Evolutionary conservation across 2,113 vertebrate species (phyloP).

Genomic region (Bungarus multicinctus): DNA sequence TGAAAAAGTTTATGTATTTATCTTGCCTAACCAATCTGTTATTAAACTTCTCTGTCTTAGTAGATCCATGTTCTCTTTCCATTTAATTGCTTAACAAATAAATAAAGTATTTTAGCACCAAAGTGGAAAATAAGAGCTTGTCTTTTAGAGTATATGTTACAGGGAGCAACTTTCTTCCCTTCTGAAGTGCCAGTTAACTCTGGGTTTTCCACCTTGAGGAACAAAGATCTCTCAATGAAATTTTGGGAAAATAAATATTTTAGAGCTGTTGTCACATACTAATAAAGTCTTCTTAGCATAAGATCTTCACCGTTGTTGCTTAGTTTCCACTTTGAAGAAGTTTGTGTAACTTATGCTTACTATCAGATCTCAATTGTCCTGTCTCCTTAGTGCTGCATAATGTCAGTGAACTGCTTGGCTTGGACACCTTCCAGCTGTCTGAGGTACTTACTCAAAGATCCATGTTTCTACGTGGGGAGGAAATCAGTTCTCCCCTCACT

Average conservation of each 20-base stretch:
- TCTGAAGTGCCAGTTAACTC: not conserved
- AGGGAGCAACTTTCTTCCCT: not conserved
- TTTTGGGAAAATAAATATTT: not conserved
- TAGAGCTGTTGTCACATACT: not conserved
- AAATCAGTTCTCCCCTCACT: constrained; percentile 92
- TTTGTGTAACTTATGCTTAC: not conserved
- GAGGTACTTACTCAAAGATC: constrained; percentile 91
- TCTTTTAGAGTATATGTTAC: not conserved
- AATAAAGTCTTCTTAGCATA: not conserved
- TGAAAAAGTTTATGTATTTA: not conserved
- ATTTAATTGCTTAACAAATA: not conserved
- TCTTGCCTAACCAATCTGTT: not conserved
- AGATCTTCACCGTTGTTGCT: not conserved
- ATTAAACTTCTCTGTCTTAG: not conserved
- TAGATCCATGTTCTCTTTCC: not conserved
- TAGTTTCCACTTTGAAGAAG: not conserved
- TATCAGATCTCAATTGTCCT: constrained; percentile 9
- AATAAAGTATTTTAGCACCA: not conserved
- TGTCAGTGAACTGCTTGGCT: constrained; percentile 85
- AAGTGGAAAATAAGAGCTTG: too few relatives aligned
- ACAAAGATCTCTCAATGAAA: not conserved
- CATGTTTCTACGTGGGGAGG: constrained; percentile 90
- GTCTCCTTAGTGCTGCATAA: constrained; percentile 76
- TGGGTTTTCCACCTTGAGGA: not conserved
- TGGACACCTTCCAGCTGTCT: constrained; percentile 86